Conservation (phyloP, 30 jellyfish, hydroid and myxozoan species). For the Morbakka virulenta region DNA sequence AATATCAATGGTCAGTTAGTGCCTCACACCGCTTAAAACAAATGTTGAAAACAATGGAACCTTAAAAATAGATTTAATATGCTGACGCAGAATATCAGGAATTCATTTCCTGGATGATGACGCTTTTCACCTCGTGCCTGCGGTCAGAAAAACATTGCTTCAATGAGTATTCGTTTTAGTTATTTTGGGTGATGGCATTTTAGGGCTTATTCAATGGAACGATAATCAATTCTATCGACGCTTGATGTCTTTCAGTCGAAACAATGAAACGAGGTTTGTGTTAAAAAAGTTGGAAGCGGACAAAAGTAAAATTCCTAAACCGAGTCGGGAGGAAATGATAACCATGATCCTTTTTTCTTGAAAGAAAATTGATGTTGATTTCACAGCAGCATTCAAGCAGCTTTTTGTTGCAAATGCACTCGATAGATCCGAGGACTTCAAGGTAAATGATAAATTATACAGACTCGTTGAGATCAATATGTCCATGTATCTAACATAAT, state of each 20-base stretch:
- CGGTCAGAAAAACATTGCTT: not conserved
- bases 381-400: not conserved
- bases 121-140: not conserved
- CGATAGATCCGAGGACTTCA: not conserved
- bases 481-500: too few species aligned
- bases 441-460: not conserved
- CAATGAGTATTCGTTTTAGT: not conserved
- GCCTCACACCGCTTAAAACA: not conserved
- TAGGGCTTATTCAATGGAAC: not conserved
- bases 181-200: not conserved
- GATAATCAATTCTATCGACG: not conserved
- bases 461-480: too few species aligned
- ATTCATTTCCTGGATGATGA: not conserved
- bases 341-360: not conserved
- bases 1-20: not conserved
- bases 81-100: not conserved
- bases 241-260: not conserved
- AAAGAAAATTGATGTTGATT: not conserved
- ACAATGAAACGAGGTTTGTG: not conserved
- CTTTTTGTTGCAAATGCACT: not conserved
- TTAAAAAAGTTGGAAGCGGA: not conserved
- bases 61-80: not conserved
- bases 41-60: not conserved
- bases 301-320: not conserved
- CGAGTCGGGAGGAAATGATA: not conserved